Evolutionary conservation across 1,140 invertebrate genomes (phyloP).

Genomic region (Octopus bimaculoides): DNA sequence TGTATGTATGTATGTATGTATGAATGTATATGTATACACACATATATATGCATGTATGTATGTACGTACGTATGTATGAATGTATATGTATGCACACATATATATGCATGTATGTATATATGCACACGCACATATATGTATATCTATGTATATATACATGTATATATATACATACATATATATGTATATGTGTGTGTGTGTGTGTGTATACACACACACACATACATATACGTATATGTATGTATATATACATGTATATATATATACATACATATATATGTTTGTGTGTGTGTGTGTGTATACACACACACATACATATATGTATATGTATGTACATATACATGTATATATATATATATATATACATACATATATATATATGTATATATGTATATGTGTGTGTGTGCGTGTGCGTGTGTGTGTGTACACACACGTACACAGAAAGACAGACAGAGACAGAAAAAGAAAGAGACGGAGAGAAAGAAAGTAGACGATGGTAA

Average conservation of each 20-base stretch:
- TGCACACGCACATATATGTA: not conserved
- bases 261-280: not conserved
- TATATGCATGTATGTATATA: not conserved
- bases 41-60: constrained; percentile 9
- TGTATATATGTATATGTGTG: too few relatives aligned
- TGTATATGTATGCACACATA: not conserved
- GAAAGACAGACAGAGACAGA: too few relatives aligned
- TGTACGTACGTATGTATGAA: constrained; percentile 13
- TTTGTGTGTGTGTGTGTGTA: not conserved
- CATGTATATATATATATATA: too few relatives aligned
- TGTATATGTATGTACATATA: not conserved
- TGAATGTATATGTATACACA: constrained; percentile 20
- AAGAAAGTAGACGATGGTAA: too few relatives aligned
- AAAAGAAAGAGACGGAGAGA: too few relatives aligned
- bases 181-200: not conserved
- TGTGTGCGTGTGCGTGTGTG: too few relatives aligned
- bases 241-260: not conserved
- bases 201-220: not conserved
- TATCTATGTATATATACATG: not conserved
- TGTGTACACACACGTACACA: too few relatives aligned
- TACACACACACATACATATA: not conserved
- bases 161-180: not conserved
- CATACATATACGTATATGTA: not conserved
- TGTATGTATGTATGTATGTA: constrained; percentile 20
- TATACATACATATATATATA: too few relatives aligned